phyloP scores from a whole-genome alignment of 2,888 invertebrate species.

The Phalangium opilio region DNA sequence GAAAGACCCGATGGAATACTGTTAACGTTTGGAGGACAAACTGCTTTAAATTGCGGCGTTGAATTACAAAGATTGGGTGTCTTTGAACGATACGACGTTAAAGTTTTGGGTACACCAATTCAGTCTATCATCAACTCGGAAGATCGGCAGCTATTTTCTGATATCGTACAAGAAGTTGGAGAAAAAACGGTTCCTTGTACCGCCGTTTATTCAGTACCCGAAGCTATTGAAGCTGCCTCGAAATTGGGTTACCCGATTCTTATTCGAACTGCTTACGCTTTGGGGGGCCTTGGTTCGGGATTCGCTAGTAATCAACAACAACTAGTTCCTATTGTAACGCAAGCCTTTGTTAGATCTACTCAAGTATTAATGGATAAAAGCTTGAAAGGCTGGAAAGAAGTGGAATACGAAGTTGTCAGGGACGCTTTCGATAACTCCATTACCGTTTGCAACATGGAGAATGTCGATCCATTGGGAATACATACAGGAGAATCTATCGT shows the following conservation, averaged over 20 bases:
- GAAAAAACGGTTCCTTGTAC: slow-evolving; percentile 91
- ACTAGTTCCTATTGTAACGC: slow-evolving; percentile 56
- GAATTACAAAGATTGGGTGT: slow-evolving; percentile 68
- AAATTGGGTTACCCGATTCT: slow-evolving; percentile 89
- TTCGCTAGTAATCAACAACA: slow-evolving; percentile 84
- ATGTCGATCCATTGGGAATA: slow-evolving; percentile 95
- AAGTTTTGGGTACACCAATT: slow-evolving; percentile 91
- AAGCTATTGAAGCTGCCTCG: slow-evolving; percentile 70
- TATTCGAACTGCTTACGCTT: slow-evolving; percentile 87
- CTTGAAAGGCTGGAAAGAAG: slow-evolving; percentile 97
- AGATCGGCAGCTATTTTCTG: slow-evolving; percentile 86
- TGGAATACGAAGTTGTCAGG: slow-evolving; percentile 96
- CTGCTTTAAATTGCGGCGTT: slow-evolving; percentile 94
- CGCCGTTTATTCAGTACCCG: slow-evolving; percentile 64
- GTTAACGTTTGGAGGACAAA: slow-evolving; percentile 96
- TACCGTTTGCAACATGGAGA: slow-evolving; percentile 99
- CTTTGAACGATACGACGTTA: slow-evolving; percentile 71
- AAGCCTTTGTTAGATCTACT: slow-evolving; percentile 70
- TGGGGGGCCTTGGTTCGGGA: slow-evolving; percentile 97
- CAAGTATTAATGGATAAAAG: slow-evolving; percentile 90
- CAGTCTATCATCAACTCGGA: slow-evolving; percentile 91
- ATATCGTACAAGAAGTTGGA: slow-evolving; percentile 70
- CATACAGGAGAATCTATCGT: slow-evolving; percentile 98
- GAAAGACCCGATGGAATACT: slow-evolving; percentile 95
- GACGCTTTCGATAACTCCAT: slow-evolving; percentile 98